A percentile compares a stretch with the other conserved stretches of the same genome.
Evolutionary conservation across 1,140 invertebrate genomes (phyloP).

Genomic region (Ridgeia piscesae): DNA sequence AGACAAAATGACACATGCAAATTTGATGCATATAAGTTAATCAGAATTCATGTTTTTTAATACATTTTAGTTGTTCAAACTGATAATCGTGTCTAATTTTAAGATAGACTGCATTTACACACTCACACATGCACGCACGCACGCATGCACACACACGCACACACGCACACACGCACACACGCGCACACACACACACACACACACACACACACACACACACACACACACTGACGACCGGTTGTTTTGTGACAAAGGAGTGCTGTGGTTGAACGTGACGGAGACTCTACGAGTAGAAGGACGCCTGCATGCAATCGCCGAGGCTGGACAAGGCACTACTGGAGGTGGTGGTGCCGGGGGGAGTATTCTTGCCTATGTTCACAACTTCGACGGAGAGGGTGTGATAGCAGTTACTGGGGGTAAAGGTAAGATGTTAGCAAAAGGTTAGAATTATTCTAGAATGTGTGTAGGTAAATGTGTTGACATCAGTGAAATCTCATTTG

Average conservation of each 20-base stretch:
- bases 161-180: not conserved
- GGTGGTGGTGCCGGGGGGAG: slow-evolving; percentile 47
- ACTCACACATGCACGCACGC: not conserved
- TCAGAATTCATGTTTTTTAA: not conserved
- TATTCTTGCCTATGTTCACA: slow-evolving; percentile 37
- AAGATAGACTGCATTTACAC: not conserved
- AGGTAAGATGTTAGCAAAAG: not conserved
- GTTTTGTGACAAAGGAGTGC: slow-evolving; percentile 32
- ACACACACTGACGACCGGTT: not conserved
- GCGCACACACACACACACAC: not conserved
- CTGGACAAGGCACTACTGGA: slow-evolving; percentile 31
- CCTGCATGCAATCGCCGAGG: slow-evolving; percentile 45
- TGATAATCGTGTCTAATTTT: not conserved
- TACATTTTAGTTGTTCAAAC: not conserved
- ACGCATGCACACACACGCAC: not conserved
- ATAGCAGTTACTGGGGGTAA: slow-evolving; percentile 41
- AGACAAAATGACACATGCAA: not conserved
- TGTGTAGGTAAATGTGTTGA: not conserved
- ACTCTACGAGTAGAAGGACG: slow-evolving; percentile 43
- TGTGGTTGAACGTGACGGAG: slow-evolving; percentile 42
- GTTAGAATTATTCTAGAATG: not conserved
- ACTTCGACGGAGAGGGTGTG: slow-evolving; percentile 43
- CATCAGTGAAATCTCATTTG: no score
- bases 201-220: not conserved
- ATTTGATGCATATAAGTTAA: no score